Evolutionary conservation across 2,113 vertebrate species (phyloP), one percentile per base, ranked within the genome.

Genomic region (Oryzias woworae): DNA sequence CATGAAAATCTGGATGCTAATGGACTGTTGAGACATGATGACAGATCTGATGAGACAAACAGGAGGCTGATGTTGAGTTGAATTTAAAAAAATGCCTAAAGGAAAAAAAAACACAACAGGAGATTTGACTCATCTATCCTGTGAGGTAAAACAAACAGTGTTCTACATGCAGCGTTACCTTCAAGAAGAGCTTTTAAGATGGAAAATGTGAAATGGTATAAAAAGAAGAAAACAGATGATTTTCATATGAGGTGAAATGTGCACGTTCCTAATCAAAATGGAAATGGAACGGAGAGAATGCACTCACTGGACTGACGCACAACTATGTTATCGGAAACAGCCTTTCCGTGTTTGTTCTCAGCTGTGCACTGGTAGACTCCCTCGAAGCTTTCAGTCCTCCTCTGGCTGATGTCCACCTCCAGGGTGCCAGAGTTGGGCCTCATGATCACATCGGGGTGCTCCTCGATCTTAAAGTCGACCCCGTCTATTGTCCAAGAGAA

Each of bases 401-500:
- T 94, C 53, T 92, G 92, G 60, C 90, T 95, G 91, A 98, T 97
- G 86, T 98, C 96, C 86, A 99, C 81, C 53, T 92, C 84, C 58
- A 99, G 93, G 0, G 96, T 99, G 56, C 97, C 97, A 14, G 94
- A 95, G 79, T 93, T 91, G 31, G 91, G 76, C 83, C 85, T 95
- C 95, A 96, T 95, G 73, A 77, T 93, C 71, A 98, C 94, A 16
- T 90, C 91, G 64, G 91, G 51, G 76, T 97, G 94, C 75, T 93
- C 89, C 56, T 98, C 96, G 7, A 94, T 91, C 85, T 98, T 95
- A 85, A 96, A 98, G 90, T 98, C 95, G 49, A 93, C 97, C 73
- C 97, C 96, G 61, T 99, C 94, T 66, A 93, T 94, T 0, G 96
- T 98, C 96, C 96, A 98, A 46, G 95, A 97, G 81, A 98, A 99